Conservation (phyloP, 2,888 invertebrate genomes). For the Reticulitermes lucifugus region DNA sequence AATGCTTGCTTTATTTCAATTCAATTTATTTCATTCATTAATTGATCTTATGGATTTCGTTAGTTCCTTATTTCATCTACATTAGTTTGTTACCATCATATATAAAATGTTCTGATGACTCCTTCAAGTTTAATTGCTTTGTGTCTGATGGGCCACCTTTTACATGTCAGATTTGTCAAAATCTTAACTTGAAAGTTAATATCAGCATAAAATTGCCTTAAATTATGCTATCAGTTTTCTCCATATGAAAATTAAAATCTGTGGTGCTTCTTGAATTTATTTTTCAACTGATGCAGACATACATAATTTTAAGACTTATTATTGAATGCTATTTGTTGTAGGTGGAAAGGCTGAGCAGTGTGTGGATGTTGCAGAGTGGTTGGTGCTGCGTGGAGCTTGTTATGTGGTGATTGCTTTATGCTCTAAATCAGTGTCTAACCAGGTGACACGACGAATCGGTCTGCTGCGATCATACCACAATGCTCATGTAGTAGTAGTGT, state of each 20-base stretch:
- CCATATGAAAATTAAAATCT: not conserved
- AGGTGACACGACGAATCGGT: slow-evolving; percentile 36
- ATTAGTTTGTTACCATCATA: too few species aligned
- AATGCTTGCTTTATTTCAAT: too few species aligned
- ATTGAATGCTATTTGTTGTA: not conserved
- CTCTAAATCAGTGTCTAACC: slow-evolving; percentile 37
- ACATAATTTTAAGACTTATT: not conserved
- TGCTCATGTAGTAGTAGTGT: slow-evolving; percentile 38
- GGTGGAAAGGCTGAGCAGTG: slow-evolving; percentile 45
- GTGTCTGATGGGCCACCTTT: too few species aligned
- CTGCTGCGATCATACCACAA: slow-evolving; percentile 37
- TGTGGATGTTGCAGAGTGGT: slow-evolving; percentile 57
- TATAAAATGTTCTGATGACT: too few species aligned
- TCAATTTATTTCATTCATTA: too few species aligned
- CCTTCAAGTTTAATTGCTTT: too few species aligned
- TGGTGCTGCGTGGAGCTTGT: slow-evolving; percentile 49
- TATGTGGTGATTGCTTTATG: slow-evolving; percentile 48
- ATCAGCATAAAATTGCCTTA: not conserved
- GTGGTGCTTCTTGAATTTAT: not conserved
- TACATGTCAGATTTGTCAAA: too few species aligned
- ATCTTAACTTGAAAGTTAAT: not conserved
- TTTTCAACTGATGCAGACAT: not conserved
- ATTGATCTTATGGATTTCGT: too few species aligned
- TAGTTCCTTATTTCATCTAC: too few species aligned
- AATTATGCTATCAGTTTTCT: not conserved